Evolutionary conservation across 1,140 invertebrate species (phyloP).

Genomic region (Matsumurasca onukii): DNA sequence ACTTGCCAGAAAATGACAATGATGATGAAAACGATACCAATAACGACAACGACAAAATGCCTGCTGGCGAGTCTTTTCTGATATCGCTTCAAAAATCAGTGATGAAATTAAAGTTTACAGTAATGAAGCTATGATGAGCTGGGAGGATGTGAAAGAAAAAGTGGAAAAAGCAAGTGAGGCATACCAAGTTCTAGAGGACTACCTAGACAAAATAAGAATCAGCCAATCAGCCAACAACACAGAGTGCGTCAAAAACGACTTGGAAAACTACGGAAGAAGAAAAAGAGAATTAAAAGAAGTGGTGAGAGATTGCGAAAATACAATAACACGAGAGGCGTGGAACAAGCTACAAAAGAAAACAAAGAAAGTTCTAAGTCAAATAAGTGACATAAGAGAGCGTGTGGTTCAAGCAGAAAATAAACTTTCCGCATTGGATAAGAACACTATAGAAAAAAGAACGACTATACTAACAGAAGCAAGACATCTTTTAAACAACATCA

Average conservation of each 20-base stretch:
- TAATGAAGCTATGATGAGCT: neutral
- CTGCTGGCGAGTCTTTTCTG: too few relatives aligned
- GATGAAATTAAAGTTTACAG: neutral
- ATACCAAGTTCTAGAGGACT: neutral
- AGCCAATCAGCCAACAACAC: neutral
- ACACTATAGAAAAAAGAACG: too few relatives aligned
- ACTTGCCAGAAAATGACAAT: neutral
- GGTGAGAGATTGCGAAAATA: too few relatives aligned
- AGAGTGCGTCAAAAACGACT: neutral
- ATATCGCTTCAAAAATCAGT: neutral
- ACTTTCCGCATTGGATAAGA: too few relatives aligned
- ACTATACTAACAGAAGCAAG: too few relatives aligned
- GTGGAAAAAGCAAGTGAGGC: neutral
- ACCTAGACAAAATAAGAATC: neutral
- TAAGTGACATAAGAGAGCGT: too few relatives aligned
- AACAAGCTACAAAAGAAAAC: too few relatives aligned
- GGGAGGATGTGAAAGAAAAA: neutral
- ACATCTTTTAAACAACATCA: too few relatives aligned
- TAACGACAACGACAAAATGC: too few relatives aligned
- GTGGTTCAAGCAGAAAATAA: too few relatives aligned
- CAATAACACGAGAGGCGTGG: too few relatives aligned
- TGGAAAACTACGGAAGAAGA: neutral
- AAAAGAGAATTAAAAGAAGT: neutral
- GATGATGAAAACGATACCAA: neutral
- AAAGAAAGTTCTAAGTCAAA: too few relatives aligned